Percentiles rank a stretch among this genome's conserved stretches.
Evolutionary conservation across 2,888 invertebrate genomes (phyloP).

Genomic region (Epistrophe grossulariae): DNA sequence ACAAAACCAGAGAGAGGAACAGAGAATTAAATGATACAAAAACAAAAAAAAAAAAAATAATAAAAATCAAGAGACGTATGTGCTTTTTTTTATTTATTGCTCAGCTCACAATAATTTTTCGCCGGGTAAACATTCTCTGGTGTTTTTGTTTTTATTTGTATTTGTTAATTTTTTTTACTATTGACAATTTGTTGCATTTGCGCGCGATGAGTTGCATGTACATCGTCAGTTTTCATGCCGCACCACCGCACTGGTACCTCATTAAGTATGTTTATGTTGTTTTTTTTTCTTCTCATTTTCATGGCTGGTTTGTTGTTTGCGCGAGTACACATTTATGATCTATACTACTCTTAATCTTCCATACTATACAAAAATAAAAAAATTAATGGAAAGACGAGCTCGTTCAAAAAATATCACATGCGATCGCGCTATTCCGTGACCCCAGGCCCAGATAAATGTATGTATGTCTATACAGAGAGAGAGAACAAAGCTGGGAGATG

Average conservation of each 20-base stretch:
- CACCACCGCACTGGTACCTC: conserved; percentile 40
- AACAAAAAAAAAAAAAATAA: too few relatives aligned
- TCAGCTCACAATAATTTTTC: conserved; percentile 53
- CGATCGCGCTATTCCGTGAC: conserved; percentile 63
- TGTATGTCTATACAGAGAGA: not conserved
- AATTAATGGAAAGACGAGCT: conserved; percentile 19
- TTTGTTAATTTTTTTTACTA: conserved; percentile 32
- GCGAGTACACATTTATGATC: conserved; percentile 46
- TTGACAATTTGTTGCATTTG: conserved; percentile 64
- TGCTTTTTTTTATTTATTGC: conserved; percentile 49
- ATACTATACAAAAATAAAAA: not conserved
- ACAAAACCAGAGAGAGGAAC: conserved; percentile 38
- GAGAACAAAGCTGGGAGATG: not conserved
- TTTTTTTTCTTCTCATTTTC: conserved; percentile 12
- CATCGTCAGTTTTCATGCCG: conserved; percentile 61
- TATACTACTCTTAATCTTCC: conserved; percentile 7
- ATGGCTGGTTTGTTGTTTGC: conserved; percentile 23
- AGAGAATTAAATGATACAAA: conserved; percentile 21
- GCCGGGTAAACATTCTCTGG: conserved; percentile 63
- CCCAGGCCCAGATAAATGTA: conserved; percentile 6
- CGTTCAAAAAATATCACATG: conserved; percentile 55
- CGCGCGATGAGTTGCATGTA: conserved; percentile 57
- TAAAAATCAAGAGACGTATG: conserved; percentile 35
- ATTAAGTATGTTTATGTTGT: conserved; percentile 47
- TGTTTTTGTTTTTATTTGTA: conserved; percentile 29